phyloP scores from a whole-genome alignment of 2,888 invertebrate species.

The Micoletzkya japonica region DNA sequence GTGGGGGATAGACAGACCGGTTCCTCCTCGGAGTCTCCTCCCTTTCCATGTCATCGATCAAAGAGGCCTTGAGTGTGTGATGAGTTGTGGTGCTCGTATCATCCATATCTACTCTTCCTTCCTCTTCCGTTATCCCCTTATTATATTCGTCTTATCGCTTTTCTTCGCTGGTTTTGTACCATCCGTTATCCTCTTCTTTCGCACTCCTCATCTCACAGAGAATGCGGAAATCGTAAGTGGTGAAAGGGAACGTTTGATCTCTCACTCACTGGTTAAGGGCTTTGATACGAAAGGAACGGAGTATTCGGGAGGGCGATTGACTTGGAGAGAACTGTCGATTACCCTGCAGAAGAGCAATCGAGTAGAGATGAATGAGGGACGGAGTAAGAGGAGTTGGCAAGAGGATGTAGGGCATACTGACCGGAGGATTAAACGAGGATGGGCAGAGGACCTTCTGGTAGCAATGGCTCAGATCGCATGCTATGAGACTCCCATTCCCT shows the following conservation, averaged over 20 bases:
- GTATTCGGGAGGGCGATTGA: constrained; percentile 52
- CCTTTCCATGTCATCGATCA: neutral
- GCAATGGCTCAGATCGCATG: constrained; percentile 56
- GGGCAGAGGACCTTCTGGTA: constrained; percentile 57
- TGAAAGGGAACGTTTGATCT: neutral
- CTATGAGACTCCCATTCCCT: constrained; percentile 60
- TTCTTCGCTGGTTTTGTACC: constrained; percentile 44
- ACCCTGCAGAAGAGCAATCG: constrained; percentile 14
- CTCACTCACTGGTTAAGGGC: constrained; percentile 42
- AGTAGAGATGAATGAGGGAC: neutral
- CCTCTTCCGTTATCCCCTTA: constrained; percentile 31
- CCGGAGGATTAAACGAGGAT: constrained; percentile 42
- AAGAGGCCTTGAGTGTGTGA: neutral
- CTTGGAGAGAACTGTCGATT: constrained; percentile 50
- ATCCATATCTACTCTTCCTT: constrained; percentile 16
- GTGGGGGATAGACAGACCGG: no score
- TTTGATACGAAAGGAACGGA: constrained; percentile 60
- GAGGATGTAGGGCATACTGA: no score
- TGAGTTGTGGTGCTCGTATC: neutral
- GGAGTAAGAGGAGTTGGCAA: constrained; percentile 5
- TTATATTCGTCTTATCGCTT: constrained; percentile 39
- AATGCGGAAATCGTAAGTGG: constrained; percentile 60
- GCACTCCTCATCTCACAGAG: constrained; percentile 41
- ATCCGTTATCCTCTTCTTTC: constrained; percentile 33
- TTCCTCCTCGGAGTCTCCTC: no score